Percentiles rank a stretch among this genome's conserved stretches.
These are phyloP conservation scores for Eueides isabella DNA, from an alignment of 1,140 invertebrate species.

Conservation along the genomic window DNA sequence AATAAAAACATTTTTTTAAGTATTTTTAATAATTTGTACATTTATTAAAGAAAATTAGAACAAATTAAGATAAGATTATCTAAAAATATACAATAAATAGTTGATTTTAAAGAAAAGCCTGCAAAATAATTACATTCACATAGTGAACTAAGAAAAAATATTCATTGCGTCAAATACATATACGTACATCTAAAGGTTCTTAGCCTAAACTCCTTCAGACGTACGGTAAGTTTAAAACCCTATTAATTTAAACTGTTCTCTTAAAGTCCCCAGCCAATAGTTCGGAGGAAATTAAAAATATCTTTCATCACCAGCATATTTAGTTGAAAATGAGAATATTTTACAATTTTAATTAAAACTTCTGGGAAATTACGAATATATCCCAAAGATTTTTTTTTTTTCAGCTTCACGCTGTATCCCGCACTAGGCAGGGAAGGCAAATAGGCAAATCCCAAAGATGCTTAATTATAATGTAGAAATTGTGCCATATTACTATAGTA, in stretches of 20 bases:
- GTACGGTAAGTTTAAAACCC: conserved; percentile 4
- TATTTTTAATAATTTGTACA: no score
- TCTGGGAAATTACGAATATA: no score
- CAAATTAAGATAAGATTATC: no score
- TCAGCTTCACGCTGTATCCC: no score
- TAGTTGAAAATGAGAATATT: neutral
- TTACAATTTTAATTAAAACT: neutral
- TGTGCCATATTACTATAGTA: no score
- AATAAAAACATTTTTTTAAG: no score
- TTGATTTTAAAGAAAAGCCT: neutral
- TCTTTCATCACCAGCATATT: neutral
- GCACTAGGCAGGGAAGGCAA: no score
- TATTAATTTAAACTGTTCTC: conserved; percentile 7
- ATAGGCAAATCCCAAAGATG: no score
- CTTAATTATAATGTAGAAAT: no score
- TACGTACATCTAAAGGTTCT: neutral
- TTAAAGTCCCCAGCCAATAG: conserved; percentile 3
- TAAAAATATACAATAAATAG: no score
- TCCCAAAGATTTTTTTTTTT: no score
- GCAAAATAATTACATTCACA: neutral
- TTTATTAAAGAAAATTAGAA: no score
- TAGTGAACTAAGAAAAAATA: neutral
- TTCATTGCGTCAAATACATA: neutral
- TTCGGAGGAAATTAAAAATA: conserved; percentile 4
- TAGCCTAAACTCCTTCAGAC: neutral